Evolutionary conservation across 2,888 invertebrate species (phyloP).

Genomic region (Ophioninae sp.): DNA sequence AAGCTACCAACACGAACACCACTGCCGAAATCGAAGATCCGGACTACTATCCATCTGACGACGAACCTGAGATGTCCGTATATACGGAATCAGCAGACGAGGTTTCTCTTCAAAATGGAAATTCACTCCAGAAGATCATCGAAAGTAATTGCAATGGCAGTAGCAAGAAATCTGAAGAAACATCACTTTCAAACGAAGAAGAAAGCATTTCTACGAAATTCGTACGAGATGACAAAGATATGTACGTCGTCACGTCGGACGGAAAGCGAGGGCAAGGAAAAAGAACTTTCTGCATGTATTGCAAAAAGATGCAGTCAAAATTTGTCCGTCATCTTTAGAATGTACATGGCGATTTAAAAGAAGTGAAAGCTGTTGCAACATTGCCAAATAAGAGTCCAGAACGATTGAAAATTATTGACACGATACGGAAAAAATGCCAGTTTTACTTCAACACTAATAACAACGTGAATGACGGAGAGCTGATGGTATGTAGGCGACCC

Average conservation of each 20-base stretch:
- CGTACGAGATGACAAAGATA: conserved; percentile 3
- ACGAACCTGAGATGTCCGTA: background rate
- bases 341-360: conserved; percentile 18
- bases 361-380: background rate
- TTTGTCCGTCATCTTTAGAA: conserved; percentile 38
- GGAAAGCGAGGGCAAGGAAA: background rate
- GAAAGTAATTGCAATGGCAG: background rate
- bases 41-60: background rate
- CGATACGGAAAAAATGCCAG: background rate
- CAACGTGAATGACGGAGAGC: conserved; percentile 58
- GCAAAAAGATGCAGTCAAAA: conserved; percentile 59
- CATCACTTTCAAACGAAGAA: background rate
- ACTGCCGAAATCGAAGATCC: background rate
- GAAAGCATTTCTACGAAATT: background rate
- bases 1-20: background rate
- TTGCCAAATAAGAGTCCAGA: background rate
- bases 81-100: background rate
- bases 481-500: conserved; percentile 62
- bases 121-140: background rate
- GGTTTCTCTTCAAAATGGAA: background rate
- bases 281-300: conserved; percentile 64
- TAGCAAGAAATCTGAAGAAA: background rate
- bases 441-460: conserved; percentile 50
- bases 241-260: conserved; percentile 3
- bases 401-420: background rate